phyloP scores from a whole-genome alignment of 2,888 invertebrate species.

The Apodemia mormo region DNA sequence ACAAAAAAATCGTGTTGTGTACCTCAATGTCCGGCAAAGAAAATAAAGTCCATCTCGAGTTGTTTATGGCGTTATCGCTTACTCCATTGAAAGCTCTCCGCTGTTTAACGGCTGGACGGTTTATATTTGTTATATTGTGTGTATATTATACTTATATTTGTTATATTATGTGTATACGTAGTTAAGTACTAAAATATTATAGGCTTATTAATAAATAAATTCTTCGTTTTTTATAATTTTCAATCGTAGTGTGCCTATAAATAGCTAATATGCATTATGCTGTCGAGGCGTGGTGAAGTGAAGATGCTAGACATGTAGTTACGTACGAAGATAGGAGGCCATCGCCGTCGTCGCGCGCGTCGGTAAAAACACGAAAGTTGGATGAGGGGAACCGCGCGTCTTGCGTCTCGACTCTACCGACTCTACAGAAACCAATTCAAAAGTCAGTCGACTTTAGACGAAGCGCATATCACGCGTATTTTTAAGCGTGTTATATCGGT shows the following conservation, averaged over 20 bases:
- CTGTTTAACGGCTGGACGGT: too few relatives aligned
- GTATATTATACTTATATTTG: too few relatives aligned
- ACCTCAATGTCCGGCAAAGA: too few relatives aligned
- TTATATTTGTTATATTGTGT: too few relatives aligned
- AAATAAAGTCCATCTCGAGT: too few relatives aligned
- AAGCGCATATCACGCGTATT: constrained; percentile 1
- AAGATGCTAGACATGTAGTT: constrained; percentile 23
- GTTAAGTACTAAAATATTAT: too few relatives aligned
- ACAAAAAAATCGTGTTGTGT: too few relatives aligned
- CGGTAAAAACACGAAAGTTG: constrained; percentile 18
- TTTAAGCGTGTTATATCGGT: constrained; percentile 7
- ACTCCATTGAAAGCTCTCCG: too few relatives aligned
- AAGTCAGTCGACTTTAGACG: constrained; percentile 20
- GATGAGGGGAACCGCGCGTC: constrained; percentile 25
- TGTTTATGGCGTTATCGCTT: too few relatives aligned
- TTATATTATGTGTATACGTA: too few relatives aligned
- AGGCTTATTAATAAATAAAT: background rate
- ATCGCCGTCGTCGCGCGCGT: constrained; percentile 16
- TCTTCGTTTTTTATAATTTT: background rate
- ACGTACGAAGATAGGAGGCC: constrained; percentile 25
- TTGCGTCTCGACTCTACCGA: background rate
- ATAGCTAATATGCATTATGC: constrained; percentile 22
- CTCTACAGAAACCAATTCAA: background rate
- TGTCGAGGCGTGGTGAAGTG: constrained; percentile 21
- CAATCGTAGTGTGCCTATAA: constrained; percentile 1